Base-by-base conservation (phyloP, 1,140 invertebrate genomes). In the Nasonia longicornis region DNA sequence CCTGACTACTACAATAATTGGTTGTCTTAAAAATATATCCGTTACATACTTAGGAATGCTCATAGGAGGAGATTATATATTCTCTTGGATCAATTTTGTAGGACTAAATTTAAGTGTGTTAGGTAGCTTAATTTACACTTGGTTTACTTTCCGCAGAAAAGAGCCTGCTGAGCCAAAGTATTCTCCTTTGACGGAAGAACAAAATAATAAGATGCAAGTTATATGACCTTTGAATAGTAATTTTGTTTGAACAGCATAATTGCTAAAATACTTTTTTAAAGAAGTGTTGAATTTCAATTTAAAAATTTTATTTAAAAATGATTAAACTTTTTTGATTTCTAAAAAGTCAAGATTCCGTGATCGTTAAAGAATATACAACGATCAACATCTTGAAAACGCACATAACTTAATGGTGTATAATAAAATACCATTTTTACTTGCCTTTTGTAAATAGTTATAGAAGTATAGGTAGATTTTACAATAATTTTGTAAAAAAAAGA, bases 1-100 rank as follows among this genome's bases (percentile, higher is more conserved):
- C 22, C 91, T 99, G 58, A 99, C 98, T 0, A 99, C 98, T 26
- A 99, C 98, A 11, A 99, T 99, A 83, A 97, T 99, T 83, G 98
- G 98, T 1, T 99, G 97, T 87, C 91, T 99, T n/a, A 99, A 99
- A 89, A 97, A 97, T 89, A 96, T 97, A 82, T 94, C 95, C 84
- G 95, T 97, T 1, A 97, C 96, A 22, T 98, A 97, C 91, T 93
- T 98, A 87, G 98, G 98, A 38, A 99, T 99, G 97, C 93, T 98
- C 35, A 96, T 99, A 78, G 98, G 98, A 69, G 98, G 98, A 16
- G 98, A 99, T 91, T 99, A 99, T 90, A 94, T 99, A 71, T 99
- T 98, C 88, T 95, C 95, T 3, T 94, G 94, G 93, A 90, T 96
- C 31, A 99, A 99, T 89, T 99, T 99, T 91, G 91, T 98, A 82